Evolutionary conservation across 1,140 invertebrate genomes (phyloP).

Genomic region (Panonychus citri): DNA sequence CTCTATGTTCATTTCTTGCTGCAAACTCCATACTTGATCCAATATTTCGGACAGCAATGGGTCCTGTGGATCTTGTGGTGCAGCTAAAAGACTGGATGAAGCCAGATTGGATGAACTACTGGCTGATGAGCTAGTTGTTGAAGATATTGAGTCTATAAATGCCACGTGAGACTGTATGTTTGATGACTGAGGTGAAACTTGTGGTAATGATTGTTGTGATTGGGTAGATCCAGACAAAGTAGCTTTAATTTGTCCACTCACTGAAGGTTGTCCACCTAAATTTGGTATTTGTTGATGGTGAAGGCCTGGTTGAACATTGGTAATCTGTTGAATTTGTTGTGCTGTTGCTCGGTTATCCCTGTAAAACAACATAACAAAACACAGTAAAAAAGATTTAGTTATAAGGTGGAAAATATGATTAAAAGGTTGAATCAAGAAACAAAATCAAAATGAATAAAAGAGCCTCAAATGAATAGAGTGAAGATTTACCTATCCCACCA

Average conservation of each 20-base stretch:
- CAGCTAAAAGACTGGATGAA: neutral
- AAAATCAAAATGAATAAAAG: too few species aligned
- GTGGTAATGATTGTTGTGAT: neutral
- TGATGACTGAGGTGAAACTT: neutral
- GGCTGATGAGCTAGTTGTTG: neutral
- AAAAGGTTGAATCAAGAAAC: too few species aligned
- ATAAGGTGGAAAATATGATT: too few species aligned
- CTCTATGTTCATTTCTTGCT: slow-evolving; percentile 13
- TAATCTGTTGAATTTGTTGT: too few species aligned
- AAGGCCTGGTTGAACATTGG: neutral
- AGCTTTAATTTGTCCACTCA: too few species aligned
- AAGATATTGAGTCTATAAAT: neutral
- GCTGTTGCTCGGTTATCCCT: too few species aligned
- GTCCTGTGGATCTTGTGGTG: slow-evolving; percentile 28
- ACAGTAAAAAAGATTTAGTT: too few species aligned
- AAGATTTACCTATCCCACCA: too few species aligned
- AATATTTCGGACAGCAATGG: slow-evolving; percentile 49
- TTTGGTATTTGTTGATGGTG: neutral
- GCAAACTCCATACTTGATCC: slow-evolving; percentile 36
- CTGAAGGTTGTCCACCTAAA: neutral
- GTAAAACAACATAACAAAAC: too few species aligned
- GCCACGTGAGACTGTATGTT: neutral
- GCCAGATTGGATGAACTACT: neutral
- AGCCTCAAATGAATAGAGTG: too few species aligned
- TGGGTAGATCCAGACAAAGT: neutral